Evolutionary conservation across 1,140 invertebrate species (phyloP), one percentile per base, ranked within the genome.

Genomic region (Lucilia cuprina): DNA sequence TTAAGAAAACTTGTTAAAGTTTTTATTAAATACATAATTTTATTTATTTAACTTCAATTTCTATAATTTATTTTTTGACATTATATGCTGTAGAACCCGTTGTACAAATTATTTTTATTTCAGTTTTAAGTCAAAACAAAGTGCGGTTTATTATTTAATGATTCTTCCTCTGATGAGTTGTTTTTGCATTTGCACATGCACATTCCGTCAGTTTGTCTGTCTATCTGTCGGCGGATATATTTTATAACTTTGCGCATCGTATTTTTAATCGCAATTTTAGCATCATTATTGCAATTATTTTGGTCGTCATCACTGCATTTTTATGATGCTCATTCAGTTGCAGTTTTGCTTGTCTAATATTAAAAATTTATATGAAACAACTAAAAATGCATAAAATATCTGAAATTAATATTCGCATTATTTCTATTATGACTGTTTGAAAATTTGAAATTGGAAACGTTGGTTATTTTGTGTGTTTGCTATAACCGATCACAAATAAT

Each of bases 291-390:
- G 41, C 41, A 41, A 41, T 41, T 41, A 41, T 10, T 41, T 7
- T 41, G 41, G 41, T 41, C 41, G 41, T 41, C 41, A 17, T 55
- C 50, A 55, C 50, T 55, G 17, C 50, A 55, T 55, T 55, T 55
- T 55, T 17, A 55, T 5, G 50, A 77, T 77, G 30, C 34, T 21
- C 74, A 77, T 41, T 8, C 74, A 77, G 74, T 77, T 77, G 74
- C 74, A 77, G 74, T 77, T 77, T 77, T 55, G 50, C 30, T n/a
- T 77, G 74, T 77, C 74, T 77, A 77, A 77, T 77, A 77, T 77
- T 17, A 12, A 30, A 77, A 77, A 77, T 77, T 77, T 77, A 77
- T 77, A 34, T 77, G 34, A 41, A 77, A 34, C 74, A 34, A 77
- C 74, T 77, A 77, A 77, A 77, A 77, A 41, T 41, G 8, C 74